Percentiles rank a stretch among this genome's conserved stretches.
Evolutionary conservation across 2,113 vertebrate genomes (phyloP).

Genomic region (Xenopus tropicalis): DNA sequence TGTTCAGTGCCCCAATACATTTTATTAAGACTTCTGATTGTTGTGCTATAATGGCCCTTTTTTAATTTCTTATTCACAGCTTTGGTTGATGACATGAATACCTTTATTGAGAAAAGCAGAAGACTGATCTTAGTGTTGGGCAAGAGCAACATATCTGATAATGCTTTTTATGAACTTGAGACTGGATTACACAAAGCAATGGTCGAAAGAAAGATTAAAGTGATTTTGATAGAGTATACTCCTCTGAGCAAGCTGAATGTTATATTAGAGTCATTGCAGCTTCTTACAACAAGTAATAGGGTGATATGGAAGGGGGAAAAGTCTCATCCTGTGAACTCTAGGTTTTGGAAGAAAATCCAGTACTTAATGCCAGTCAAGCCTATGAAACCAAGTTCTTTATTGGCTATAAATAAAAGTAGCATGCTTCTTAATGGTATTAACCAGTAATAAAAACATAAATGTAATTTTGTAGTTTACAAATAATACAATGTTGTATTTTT

Average conservation of each 20-base stretch:
- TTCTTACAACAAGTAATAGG: constrained; percentile 66
- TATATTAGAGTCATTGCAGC: constrained; percentile 68
- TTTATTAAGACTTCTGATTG: no score
- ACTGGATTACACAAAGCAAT: constrained; percentile 78
- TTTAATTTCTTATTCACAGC: constrained; percentile 59
- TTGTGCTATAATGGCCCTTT: no score
- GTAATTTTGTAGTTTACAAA: no score
- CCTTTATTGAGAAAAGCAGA: constrained; percentile 74
- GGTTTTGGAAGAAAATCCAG: constrained; percentile 83
- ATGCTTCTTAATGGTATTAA: no score
- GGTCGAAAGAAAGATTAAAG: constrained; percentile 77
- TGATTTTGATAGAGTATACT: constrained; percentile 77
- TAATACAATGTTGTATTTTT: no score
- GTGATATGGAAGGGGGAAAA: constrained; percentile 73
- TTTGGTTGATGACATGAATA: constrained; percentile 70
- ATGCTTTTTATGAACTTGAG: constrained; percentile 67
- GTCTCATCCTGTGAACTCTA: constrained; percentile 63
- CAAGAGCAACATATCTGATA: constrained; percentile 56
- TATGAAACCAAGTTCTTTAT: constrained; percentile 22
- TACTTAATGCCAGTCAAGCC: constrained; percentile 76
- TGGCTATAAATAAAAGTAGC: not conserved
- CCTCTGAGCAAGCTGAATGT: constrained; percentile 46
- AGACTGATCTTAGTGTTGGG: constrained; percentile 77
- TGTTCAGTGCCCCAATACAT: no score
- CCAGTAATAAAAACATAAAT: no score